A percentile compares a stretch with the other conserved stretches of the same genome.
Conservation (phyloP, 2,888 invertebrate genomes). For the Pachliopta kotzebuea region DNA sequence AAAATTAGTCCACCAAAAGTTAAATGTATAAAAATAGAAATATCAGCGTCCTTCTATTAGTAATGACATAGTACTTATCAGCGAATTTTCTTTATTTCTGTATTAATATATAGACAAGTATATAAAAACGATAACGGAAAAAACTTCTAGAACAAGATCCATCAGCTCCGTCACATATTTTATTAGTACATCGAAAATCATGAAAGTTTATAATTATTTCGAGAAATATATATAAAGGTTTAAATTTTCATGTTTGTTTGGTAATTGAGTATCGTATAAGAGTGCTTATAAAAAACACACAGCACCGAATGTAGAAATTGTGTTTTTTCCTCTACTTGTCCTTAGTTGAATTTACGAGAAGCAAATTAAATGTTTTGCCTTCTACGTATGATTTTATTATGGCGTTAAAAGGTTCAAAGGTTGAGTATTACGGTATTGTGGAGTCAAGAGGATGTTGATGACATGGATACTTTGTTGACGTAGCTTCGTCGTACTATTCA, state of each 20-base stretch:
- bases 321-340: constrained; percentile 6
- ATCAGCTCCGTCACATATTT: not conserved
- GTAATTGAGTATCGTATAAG: constrained; percentile 1
- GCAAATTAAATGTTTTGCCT: constrained; percentile 16
- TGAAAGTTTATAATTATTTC: not conserved
- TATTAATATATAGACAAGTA: not conserved
- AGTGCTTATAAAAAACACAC: not conserved
- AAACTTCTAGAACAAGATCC: not conserved
- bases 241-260: not conserved
- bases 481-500: not conserved
- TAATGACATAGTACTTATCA: too few species aligned
- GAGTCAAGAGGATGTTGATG: constrained; percentile 1
- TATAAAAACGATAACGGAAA: too few species aligned
- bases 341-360: constrained; percentile 9
- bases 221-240: not conserved
- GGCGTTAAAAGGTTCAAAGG: constrained; percentile 26
- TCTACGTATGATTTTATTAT: constrained; percentile 20
- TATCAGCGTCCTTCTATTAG: too few species aligned
- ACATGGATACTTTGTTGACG: constrained; percentile 2
- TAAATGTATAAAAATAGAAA: too few species aligned
- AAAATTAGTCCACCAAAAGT: too few species aligned
- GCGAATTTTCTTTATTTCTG: not conserved
- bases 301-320: not conserved
- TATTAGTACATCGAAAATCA: not conserved
- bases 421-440: constrained; percentile 10